These are phyloP conservation scores for Lutraria rhynchaena DNA, from an alignment of 1,140 invertebrate genomes.

Conservation along the genomic window DNA sequence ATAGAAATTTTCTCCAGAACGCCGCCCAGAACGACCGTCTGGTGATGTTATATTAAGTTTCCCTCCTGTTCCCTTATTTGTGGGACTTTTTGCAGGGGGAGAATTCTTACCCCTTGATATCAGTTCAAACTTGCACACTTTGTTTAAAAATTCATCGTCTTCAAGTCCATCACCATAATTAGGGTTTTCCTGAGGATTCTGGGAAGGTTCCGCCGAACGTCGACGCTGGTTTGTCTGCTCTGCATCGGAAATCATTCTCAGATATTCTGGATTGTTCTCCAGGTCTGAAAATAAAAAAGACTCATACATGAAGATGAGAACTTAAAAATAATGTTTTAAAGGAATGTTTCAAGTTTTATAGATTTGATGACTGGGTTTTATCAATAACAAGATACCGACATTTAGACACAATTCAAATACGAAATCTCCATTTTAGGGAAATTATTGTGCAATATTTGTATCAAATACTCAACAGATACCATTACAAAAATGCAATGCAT, in stretches of 20 bases:
- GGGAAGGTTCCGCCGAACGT: constrained; percentile 57
- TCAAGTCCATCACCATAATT: constrained; percentile 69
- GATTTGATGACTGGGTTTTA: no score
- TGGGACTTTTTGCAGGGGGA: constrained; percentile 63
- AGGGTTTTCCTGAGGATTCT: constrained; percentile 49
- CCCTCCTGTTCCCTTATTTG: constrained; percentile 31
- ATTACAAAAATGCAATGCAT: no score
- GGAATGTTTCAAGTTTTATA: no score
- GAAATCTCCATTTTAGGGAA: no score
- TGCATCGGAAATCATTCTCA: constrained; percentile 77
- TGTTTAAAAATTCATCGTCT: constrained; percentile 78
- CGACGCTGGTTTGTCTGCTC: constrained; percentile 58
- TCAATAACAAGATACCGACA: no score
- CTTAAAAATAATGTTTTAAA: no score
- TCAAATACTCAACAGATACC: no score
- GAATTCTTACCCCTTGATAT: constrained; percentile 73
- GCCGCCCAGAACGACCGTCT: constrained; percentile 46
- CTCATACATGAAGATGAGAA: not conserved
- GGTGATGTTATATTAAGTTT: constrained; percentile 52
- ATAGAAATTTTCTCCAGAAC: constrained; percentile 61
- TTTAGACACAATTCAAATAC: no score
- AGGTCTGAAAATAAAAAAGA: constrained; percentile 68
- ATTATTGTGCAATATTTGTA: no score
- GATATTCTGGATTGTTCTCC: constrained; percentile 76
- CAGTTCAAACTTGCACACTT: constrained; percentile 80